Conservation (phyloP, 1,140 invertebrate genomes). For the Diorhabda sublineata region DNA sequence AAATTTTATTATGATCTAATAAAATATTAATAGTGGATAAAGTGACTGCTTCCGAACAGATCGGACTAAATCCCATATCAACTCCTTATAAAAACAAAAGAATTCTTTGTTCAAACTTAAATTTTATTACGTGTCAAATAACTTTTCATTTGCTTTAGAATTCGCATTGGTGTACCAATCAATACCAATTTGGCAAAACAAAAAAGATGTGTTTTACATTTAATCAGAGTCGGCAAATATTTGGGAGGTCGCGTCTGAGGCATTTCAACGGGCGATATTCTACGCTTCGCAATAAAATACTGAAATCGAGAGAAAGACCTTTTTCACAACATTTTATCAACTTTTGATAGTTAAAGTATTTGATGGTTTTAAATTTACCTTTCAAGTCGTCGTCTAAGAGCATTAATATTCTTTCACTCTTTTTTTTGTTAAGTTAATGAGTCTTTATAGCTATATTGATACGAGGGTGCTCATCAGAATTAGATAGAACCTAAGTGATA, state of each 20-base stretch:
- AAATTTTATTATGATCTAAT: no score
- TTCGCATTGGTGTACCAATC: slow-evolving; percentile 3
- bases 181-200: slow-evolving; percentile 7
- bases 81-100: no score
- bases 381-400: background rate
- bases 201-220: slow-evolving; percentile 11
- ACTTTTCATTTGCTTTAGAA: slow-evolving; percentile 11
- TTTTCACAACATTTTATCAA: background rate
- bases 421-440: background rate
- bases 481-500: no score
- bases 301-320: background rate
- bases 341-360: slow-evolving; percentile 1
- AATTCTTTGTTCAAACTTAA: background rate
- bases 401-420: background rate
- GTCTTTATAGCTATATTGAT: background rate
- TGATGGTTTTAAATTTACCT: slow-evolving; percentile 2
- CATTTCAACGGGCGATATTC: slow-evolving; percentile 3
- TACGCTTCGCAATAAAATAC: background rate
- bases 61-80: no score
- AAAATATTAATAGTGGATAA: no score
- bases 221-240: slow-evolving; percentile 10
- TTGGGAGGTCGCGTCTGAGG: slow-evolving; percentile 2
- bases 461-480: no score
- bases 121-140: slow-evolving; percentile 15
- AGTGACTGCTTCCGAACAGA: no score